Evolutionary conservation across 2,888 invertebrate genomes (phyloP).

Genomic region (Nomada goodeniana): DNA sequence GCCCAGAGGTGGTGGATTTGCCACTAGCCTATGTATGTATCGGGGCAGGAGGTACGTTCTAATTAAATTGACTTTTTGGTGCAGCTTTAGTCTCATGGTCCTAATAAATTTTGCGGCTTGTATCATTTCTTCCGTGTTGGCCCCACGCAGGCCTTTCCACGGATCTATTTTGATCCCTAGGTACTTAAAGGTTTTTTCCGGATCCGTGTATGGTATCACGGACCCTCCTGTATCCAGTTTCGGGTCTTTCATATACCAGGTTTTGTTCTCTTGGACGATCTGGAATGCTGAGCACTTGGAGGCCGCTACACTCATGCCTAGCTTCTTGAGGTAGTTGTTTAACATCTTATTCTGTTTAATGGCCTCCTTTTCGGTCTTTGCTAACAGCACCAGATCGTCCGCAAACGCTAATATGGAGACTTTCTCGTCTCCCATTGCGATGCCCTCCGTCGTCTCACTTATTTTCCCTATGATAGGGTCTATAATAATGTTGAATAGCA

Average conservation of each 20-base stretch:
- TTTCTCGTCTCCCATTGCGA: too few species aligned
- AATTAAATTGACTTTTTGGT: neutral
- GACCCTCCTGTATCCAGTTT: accelerated
- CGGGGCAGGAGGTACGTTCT: neutral
- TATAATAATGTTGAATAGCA: neutral
- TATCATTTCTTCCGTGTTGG: neutral
- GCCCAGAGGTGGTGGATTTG: neutral
- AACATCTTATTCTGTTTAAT: neutral
- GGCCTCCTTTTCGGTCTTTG: neutral
- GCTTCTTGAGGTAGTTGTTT: neutral
- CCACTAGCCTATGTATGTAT: neutral
- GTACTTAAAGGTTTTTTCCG: neutral
- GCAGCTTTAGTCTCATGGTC: neutral
- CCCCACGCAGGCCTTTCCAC: neutral
- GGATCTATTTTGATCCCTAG: too few species aligned
- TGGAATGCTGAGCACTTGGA: neutral
- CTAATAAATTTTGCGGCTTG: accelerated
- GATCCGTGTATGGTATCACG: accelerated
- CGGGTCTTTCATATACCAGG: neutral
- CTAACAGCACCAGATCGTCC: too few species aligned
- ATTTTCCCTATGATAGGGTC: neutral
- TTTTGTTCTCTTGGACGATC: neutral
- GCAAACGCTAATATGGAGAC: too few species aligned
- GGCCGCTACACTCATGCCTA: neutral
- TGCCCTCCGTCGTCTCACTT: too few species aligned